Conservation (phyloP, 2,888 invertebrate genomes). For the Macaria notata region DNA sequence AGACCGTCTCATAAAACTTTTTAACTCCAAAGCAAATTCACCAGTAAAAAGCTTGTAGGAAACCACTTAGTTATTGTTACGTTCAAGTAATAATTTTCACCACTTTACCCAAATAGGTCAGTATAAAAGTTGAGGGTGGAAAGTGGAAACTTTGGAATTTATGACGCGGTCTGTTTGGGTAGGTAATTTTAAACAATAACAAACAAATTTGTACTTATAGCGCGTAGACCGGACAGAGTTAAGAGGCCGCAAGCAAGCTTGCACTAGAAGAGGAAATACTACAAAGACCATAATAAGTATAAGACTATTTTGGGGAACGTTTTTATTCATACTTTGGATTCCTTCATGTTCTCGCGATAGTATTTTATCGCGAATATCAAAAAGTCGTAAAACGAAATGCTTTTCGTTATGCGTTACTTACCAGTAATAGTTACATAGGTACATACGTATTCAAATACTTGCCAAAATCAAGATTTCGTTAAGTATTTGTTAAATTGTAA, state of each 20-base stretch:
- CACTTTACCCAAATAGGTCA: slow-evolving; percentile 56
- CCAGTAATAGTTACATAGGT: no score
- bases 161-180: slow-evolving; percentile 63
- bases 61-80: slow-evolving; percentile 36
- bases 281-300: no score
- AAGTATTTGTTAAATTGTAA: no score
- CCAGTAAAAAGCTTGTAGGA: slow-evolving; percentile 21
- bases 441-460: no score
- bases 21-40: slow-evolving; percentile 1
- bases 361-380: no score
- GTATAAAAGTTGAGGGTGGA: slow-evolving; percentile 57
- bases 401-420: no score
- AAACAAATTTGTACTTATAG: slow-evolving; percentile 56
- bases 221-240: slow-evolving; percentile 18
- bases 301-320: no score
- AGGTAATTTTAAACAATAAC: slow-evolving; percentile 71
- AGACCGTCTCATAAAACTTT: slow-evolving; percentile 9
- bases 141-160: slow-evolving; percentile 64
- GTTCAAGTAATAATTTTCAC: slow-evolving; percentile 50
- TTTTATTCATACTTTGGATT: no score
- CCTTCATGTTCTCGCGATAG: no score
- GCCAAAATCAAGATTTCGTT: no score
- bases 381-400: no score
- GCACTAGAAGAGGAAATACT: neutral
- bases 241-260: slow-evolving; percentile 19